Conservation (phyloP, 2,113 vertebrate species). For the Thunnus thynnus region DNA sequence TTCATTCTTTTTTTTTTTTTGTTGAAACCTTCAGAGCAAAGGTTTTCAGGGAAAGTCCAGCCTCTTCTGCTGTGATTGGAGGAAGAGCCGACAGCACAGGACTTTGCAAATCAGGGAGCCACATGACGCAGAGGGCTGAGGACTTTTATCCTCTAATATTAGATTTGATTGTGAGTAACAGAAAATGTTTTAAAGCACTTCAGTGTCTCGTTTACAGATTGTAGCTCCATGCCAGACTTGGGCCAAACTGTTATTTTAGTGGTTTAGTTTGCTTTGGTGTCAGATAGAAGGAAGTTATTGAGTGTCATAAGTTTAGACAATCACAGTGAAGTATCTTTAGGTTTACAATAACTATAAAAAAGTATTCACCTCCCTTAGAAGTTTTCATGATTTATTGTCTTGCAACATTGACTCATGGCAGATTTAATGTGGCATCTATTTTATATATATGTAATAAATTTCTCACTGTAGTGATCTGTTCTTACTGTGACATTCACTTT, state of each 20-base stretch:
- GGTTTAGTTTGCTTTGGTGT: not conserved
- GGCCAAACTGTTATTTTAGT: not conserved
- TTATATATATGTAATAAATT: no score
- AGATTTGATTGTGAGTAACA: not conserved
- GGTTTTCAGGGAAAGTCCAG: slow-evolving; percentile 33
- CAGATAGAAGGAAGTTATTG: not conserved
- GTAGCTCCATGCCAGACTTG: not conserved
- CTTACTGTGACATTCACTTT: no score
- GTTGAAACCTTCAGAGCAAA: not conserved
- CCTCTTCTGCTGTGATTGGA: slow-evolving; percentile 24
- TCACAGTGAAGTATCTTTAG: not conserved
- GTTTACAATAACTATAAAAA: not conserved
- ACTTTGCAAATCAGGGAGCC: not conserved
- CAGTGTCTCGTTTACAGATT: slow-evolving; percentile 39
- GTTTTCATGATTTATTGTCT: no score
- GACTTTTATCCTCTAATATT: slow-evolving; percentile 4
- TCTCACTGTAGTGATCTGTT: no score
- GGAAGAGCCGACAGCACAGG: not conserved
- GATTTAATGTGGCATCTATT: no score
- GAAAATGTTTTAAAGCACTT: not conserved
- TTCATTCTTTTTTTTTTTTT: not conserved
- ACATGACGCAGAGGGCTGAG: slow-evolving; percentile 28
- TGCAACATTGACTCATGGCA: no score
- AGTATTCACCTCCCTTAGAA: no score
- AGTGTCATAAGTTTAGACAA: slow-evolving; percentile 22